These are phyloP conservation scores for Eurois occulta DNA, from an alignment of 2,888 invertebrate genomes.

Conservation along the genomic window DNA sequence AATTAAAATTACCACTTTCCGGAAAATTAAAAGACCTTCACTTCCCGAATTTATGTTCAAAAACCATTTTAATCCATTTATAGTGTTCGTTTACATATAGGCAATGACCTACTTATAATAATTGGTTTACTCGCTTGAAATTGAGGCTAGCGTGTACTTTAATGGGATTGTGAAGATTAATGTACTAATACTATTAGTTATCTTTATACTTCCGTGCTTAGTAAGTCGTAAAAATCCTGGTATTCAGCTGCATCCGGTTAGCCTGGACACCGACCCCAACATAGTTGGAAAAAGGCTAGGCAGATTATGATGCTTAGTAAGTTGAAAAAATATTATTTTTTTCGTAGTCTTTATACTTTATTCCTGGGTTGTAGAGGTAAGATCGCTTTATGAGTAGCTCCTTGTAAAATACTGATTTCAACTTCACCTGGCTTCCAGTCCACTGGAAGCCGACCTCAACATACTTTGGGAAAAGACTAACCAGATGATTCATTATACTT, in stretches of 20 bases:
- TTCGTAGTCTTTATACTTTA: background rate
- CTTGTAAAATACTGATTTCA: background rate
- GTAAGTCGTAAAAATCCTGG: background rate
- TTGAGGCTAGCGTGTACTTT: slow-evolving; percentile 64
- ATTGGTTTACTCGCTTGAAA: slow-evolving; percentile 69
- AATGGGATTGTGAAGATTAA: slow-evolving; percentile 67
- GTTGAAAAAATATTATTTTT: background rate
- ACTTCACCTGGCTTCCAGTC: background rate
- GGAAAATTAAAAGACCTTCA: slow-evolving; percentile 28
- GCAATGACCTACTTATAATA: slow-evolving; percentile 60
- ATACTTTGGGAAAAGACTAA: background rate
- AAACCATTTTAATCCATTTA: slow-evolving; percentile 55
- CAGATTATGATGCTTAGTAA: background rate
- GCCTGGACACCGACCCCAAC: no score
- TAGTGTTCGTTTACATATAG: slow-evolving; percentile 52
- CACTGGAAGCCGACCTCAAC: background rate
- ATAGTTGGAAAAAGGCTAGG: no score
- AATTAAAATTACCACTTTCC: slow-evolving; percentile 31
- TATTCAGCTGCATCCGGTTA: no score
- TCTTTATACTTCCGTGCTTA: slow-evolving; percentile 21
- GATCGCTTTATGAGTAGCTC: background rate
- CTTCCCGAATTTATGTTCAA: slow-evolving; percentile 36
- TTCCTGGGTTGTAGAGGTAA: background rate
- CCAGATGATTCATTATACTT: background rate
- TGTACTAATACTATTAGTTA: slow-evolving; percentile 56